Evolutionary conservation across 2,113 vertebrate species (phyloP), one percentile per base, ranked within the genome.

Genomic region (Baryphthengus martii): DNA sequence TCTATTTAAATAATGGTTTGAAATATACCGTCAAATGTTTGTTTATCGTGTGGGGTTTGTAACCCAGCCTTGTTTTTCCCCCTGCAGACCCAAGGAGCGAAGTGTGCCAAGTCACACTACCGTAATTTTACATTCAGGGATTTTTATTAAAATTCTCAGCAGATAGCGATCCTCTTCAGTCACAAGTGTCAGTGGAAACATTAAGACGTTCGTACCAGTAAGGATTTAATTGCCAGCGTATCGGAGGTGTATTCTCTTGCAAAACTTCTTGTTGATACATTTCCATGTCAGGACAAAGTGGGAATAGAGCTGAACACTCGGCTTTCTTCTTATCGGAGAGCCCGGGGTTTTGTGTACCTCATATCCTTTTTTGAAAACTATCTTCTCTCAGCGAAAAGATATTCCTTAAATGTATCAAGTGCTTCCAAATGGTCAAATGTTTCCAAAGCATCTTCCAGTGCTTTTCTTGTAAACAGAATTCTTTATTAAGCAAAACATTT

Each of bases 1-100:
- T 85, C 55, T 67, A 89, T 95, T 95, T 95, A 92, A 96, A 93
- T 88, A 62, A 77, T 44, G 24, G 63, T 95, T 95, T 42, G 53
- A 84, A 94, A 78, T 33, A 47, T 17, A 20, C 59, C 78, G 84
- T 95, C 91, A 87, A 31, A 13, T 31, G 15, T 61, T 85, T 66
- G 71, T 75, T 63, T 85, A 3, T 62, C 4, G 7, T 59, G 13
- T 14, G 37, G 62, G 28, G 37, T 56, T 92, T 84, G 58, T 72
- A 59, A 24, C 6, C 5, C 81, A 76, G 53, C 59, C 24, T 42
- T 50, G n/a, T 83, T 37, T 50, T 45, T 15, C 65, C 91, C 92
- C 88, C 67, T 23, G 18, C 24, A 66, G 89, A 76, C 73, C 33
- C 7, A 4, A 37, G 72, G 83, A 31, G 44, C 21, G 40, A n/a